Percentiles rank a stretch among this genome's conserved stretches.
Conservation (phyloP, 2,797 vertebrate species). For the Corythornis leucogaster region DNA sequence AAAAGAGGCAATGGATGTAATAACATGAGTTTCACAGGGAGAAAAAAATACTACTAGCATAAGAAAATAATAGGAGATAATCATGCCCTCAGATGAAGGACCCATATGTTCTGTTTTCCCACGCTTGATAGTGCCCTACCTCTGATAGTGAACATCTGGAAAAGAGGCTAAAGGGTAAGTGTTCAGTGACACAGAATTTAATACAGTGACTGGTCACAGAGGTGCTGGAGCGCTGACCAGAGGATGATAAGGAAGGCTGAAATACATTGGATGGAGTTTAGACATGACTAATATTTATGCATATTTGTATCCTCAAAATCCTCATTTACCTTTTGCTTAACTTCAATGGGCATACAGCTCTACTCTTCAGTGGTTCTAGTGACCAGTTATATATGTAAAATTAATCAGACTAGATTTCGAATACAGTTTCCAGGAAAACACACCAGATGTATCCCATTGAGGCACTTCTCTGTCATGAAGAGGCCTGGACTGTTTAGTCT, state of each 20-base stretch:
- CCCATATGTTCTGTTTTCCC: background rate
- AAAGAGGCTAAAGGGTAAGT: background rate
- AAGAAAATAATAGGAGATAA: background rate
- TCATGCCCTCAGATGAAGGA: background rate
- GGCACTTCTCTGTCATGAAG: background rate
- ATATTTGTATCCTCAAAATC: background rate
- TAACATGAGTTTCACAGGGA: background rate
- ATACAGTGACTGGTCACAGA: background rate
- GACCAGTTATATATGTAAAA: background rate
- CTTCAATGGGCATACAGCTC: fast-evolving
- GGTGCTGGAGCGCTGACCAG: background rate
- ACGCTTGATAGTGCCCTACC: background rate
- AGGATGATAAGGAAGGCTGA: background rate
- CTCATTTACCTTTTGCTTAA: background rate
- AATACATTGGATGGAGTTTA: background rate
- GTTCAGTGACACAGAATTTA: background rate
- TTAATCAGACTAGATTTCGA: background rate
- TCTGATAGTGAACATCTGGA: background rate
- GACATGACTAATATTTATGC: background rate
- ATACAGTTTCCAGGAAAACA: background rate
- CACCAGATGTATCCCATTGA: fast-evolving
- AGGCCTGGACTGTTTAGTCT: background rate
- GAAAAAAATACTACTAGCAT: background rate
- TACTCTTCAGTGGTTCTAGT: background rate
- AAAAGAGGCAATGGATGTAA: background rate